These are phyloP conservation scores for Arothron firmamentum DNA, from an alignment of 2,113 vertebrate species.

Conservation along the genomic window DNA sequence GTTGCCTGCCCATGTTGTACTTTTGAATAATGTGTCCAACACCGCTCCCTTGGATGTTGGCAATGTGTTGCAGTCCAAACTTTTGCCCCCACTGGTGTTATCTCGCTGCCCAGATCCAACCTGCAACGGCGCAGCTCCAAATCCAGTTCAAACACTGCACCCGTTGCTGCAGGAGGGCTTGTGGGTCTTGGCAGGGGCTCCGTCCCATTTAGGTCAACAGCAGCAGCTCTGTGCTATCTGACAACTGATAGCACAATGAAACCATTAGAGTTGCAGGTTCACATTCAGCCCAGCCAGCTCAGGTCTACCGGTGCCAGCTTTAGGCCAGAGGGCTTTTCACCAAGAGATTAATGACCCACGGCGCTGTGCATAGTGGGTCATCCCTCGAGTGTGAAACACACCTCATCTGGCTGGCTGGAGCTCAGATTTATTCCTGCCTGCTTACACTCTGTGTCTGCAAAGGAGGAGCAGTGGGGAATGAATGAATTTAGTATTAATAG, in stretches of 20 bases:
- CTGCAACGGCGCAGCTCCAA: background rate
- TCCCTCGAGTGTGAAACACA: constrained; percentile 65
- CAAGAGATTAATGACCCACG: constrained; percentile 62
- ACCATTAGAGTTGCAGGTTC: constrained; percentile 43
- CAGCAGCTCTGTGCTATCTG: constrained; percentile 35
- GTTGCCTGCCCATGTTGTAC: constrained; percentile 34
- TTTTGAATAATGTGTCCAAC: constrained; percentile 30
- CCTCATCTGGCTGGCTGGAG: constrained; percentile 60
- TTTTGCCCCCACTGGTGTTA: constrained; percentile 14
- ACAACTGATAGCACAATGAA: constrained; percentile 55
- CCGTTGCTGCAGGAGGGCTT: constrained; percentile 7
- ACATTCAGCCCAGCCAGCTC: constrained; percentile 24
- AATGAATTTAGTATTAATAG: too few species aligned
- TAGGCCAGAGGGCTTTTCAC: constrained; percentile 58
- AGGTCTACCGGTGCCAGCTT: constrained; percentile 56
- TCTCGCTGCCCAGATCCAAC: constrained; percentile 16
- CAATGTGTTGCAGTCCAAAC: background rate
- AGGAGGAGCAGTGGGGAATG: constrained; percentile 2
- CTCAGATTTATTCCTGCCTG: constrained; percentile 60
- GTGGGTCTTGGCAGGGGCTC: constrained; percentile 33
- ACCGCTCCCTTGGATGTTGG: constrained; percentile 1
- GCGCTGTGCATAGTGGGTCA: constrained; percentile 44
- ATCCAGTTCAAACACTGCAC: constrained; percentile 32
- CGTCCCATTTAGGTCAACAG: constrained; percentile 49
- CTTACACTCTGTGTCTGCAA: constrained; percentile 42